Evolutionary conservation across 2,888 invertebrate genomes (phyloP).

Genomic region (Pristionchus maxplancki): DNA sequence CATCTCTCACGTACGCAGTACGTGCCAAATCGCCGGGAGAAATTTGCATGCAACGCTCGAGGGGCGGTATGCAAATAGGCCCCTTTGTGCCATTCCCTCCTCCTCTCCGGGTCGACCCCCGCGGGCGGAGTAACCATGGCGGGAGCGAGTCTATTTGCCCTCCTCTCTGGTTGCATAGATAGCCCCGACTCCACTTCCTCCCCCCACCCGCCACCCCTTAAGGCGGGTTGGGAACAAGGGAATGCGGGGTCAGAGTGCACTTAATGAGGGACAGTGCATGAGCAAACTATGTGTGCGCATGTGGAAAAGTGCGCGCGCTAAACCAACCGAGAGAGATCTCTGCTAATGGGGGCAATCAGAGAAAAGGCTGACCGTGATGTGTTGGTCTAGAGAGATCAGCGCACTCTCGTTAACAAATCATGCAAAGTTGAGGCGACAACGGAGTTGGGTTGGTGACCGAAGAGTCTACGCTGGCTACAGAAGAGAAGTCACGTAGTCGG

Average conservation of each 20-base stretch:
- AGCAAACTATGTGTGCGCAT: neutral
- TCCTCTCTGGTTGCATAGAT: neutral
- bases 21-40: constrained; percentile 13
- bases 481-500: neutral
- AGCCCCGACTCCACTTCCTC: neutral
- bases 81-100: neutral
- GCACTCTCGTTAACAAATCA: too few relatives aligned
- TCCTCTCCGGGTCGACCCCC: neutral
- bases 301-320: neutral
- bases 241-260: neutral
- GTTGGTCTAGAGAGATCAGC: too few relatives aligned
- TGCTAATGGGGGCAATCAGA: neutral
- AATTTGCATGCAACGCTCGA: constrained; percentile 23
- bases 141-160: neutral
- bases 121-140: neutral
- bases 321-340: neutral
- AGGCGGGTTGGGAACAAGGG: neutral
- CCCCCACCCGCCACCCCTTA: too few relatives aligned
- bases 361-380: neutral
- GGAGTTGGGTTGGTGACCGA: neutral
- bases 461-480: neutral
- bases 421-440: neutral
- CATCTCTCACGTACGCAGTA: neutral
- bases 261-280: neutral
- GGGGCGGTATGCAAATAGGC: constrained; percentile 17